Percentiles rank a stretch among this genome's conserved stretches.
These are phyloP conservation scores for Paelopatides confundens DNA, from an alignment of 53 echinoderm and acorn worm genomes.

Conservation along the genomic window DNA sequence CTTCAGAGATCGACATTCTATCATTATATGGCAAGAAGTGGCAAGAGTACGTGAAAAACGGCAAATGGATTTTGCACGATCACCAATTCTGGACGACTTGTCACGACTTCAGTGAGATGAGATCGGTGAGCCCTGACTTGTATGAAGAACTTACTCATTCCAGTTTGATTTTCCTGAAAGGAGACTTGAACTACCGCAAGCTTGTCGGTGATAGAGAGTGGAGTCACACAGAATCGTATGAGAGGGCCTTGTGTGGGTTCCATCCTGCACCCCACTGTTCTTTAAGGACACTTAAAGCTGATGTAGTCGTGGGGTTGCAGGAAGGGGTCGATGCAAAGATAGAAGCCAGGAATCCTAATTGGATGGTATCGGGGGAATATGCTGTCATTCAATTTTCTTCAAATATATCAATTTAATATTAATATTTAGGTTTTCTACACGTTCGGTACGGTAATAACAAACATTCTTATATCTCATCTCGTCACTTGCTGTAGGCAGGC, in stretches of 20 bases:
- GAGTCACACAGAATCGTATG: conserved; percentile 86
- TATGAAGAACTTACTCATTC: conserved; percentile 74
- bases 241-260: conserved; percentile 80
- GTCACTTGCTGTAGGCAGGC: no score
- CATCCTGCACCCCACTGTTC: conserved; percentile 87
- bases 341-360: conserved; percentile 63
- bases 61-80: conserved; percentile 68
- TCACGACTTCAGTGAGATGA: conserved; percentile 80
- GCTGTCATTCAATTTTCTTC: conserved; percentile 88
- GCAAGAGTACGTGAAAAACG: conserved; percentile 51
- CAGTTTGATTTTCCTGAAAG: conserved; percentile 81
- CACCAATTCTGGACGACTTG: conserved; percentile 93
- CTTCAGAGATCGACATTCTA: conserved; percentile 45
- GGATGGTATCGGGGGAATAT: conserved; percentile 85
- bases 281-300: conserved; percentile 84
- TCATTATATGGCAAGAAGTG: conserved; percentile 65
- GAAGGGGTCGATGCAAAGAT: conserved; percentile 72
- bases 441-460: no score
- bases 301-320: conserved; percentile 80
- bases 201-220: conserved; percentile 84
- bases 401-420: neutral
- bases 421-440: no score
- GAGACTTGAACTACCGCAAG: conserved; percentile 97
- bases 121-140: conserved; percentile 73
- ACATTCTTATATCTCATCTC: no score